These are phyloP conservation scores for Drosophila merina DNA, from an alignment of 2,888 invertebrate genomes.

Conservation along the genomic window DNA sequence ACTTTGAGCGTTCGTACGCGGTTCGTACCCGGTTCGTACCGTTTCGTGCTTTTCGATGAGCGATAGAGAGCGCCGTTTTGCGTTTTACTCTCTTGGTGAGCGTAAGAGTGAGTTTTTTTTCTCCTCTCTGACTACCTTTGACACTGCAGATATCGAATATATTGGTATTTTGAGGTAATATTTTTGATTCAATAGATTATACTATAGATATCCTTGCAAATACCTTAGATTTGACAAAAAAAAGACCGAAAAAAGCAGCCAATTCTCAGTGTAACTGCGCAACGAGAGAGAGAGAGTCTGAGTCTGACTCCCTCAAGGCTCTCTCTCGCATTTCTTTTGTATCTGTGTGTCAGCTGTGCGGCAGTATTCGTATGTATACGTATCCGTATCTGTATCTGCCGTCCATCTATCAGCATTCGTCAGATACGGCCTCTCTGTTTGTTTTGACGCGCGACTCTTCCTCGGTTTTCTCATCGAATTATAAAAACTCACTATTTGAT, in stretches of 20 bases:
- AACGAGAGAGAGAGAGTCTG: constrained; percentile 7
- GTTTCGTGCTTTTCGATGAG: too few relatives aligned
- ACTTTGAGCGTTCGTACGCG: too few relatives aligned
- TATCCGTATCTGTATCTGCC: constrained; percentile 34
- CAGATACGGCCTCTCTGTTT: constrained; percentile 65
- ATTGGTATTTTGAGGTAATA: too few relatives aligned
- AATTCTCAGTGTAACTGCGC: constrained; percentile 3
- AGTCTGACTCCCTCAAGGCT: background rate
- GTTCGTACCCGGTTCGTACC: too few relatives aligned
- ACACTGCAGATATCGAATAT: too few relatives aligned
- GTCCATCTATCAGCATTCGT: constrained; percentile 60
- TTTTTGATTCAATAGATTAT: too few relatives aligned
- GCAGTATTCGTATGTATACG: constrained; percentile 5
- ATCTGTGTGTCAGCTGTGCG: constrained; percentile 20
- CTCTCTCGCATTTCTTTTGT: constrained; percentile 11
- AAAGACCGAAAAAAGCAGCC: constrained; percentile 12
- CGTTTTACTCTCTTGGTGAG: too few relatives aligned
- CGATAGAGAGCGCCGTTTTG: too few relatives aligned
- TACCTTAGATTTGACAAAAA: constrained; percentile 81
- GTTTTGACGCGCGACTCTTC: constrained; percentile 65
- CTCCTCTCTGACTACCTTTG: too few relatives aligned
- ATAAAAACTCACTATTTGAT: constrained; percentile 48
- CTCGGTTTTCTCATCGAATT: constrained; percentile 51
- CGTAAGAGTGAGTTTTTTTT: too few relatives aligned
- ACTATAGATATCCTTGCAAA: constrained; percentile 77